These are phyloP conservation scores for Drosophila yooni DNA, from an alignment of 2,888 invertebrate genomes.

Conservation along the genomic window DNA sequence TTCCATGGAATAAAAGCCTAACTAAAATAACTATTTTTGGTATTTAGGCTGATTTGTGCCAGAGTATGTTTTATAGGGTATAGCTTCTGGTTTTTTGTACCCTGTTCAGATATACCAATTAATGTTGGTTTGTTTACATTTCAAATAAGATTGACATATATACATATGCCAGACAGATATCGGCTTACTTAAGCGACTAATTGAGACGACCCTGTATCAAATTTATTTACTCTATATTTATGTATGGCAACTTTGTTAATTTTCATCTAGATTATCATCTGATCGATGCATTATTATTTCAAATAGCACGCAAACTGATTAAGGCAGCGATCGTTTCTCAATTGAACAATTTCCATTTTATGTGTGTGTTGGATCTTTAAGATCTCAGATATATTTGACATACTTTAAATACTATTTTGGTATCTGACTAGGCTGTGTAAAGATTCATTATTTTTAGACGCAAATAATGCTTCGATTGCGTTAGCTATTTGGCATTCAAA, in stretches of 20 bases:
- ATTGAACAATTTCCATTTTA: not conserved
- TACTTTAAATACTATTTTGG: not conserved
- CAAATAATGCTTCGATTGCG: not conserved
- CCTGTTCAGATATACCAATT: not conserved
- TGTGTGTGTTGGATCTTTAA: not conserved
- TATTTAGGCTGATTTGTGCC: not conserved
- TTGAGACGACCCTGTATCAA: constrained; percentile 7
- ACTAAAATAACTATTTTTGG: not conserved
- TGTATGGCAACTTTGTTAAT: not conserved
- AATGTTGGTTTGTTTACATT: not conserved
- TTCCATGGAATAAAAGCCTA: not conserved
- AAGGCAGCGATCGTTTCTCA: not conserved
- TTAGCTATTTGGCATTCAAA: not conserved
- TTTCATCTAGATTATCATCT: not conserved
- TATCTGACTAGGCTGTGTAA: not conserved
- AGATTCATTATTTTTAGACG: not conserved
- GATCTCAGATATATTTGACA: not conserved
- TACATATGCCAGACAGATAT: not conserved
- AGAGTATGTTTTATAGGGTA: not conserved
- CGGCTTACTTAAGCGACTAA: not conserved
- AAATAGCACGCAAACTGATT: constrained; percentile 26
- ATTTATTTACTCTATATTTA: not conserved
- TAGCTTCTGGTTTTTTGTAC: not conserved
- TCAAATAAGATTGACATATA: not conserved
- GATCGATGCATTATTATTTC: not conserved